phyloP scores from a whole-genome alignment of 2,888 invertebrate genomes.

The Dilophus febrilis region DNA sequence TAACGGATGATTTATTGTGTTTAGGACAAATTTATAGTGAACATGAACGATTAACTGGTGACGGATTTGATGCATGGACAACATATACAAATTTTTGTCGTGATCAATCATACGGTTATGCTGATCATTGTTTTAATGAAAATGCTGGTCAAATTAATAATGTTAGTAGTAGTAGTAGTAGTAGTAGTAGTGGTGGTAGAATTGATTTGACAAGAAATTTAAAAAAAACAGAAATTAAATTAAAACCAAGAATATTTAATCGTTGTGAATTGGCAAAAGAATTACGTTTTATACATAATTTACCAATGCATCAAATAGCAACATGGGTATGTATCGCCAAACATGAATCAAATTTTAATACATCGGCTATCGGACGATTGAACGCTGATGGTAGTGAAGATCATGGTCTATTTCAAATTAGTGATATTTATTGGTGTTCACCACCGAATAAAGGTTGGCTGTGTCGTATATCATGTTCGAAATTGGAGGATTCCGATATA shows the following conservation, averaged over 20 bases:
- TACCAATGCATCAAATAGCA: slow-evolving; percentile 33
- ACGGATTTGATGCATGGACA: slow-evolving; percentile 42
- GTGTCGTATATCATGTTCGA: slow-evolving; percentile 42
- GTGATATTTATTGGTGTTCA: slow-evolving; percentile 52
- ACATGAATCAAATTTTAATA: slow-evolving; percentile 51
- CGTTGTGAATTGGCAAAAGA: slow-evolving; percentile 51
- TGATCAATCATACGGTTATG: slow-evolving; percentile 5
- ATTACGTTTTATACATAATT: slow-evolving; percentile 33
- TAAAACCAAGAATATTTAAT: slow-evolving; percentile 31
- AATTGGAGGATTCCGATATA: slow-evolving; percentile 50
- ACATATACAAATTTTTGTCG: slow-evolving; percentile 20
- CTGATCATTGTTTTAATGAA: slow-evolving; percentile 14
- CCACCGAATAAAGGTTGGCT: slow-evolving; percentile 33
- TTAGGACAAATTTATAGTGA: slow-evolving; percentile 43
- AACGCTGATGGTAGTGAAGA: slow-evolving; percentile 40
- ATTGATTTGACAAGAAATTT: too few species aligned
- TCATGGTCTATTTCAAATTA: slow-evolving; percentile 59
- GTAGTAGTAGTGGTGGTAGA: slow-evolving; percentile 3
- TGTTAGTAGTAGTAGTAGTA: slow-evolving; percentile 2
- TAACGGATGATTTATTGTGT: slow-evolving; percentile 50
- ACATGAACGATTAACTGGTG: slow-evolving; percentile 44
- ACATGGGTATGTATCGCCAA: slow-evolving; percentile 56
- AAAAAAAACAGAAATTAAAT: not conserved
- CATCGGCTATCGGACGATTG: slow-evolving; percentile 29
- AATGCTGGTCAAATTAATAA: not conserved